A percentile compares a stretch with the other conserved stretches of the same genome.
Conservation (phyloP, 2,888 invertebrate genomes). For the Tiphia femorata region DNA sequence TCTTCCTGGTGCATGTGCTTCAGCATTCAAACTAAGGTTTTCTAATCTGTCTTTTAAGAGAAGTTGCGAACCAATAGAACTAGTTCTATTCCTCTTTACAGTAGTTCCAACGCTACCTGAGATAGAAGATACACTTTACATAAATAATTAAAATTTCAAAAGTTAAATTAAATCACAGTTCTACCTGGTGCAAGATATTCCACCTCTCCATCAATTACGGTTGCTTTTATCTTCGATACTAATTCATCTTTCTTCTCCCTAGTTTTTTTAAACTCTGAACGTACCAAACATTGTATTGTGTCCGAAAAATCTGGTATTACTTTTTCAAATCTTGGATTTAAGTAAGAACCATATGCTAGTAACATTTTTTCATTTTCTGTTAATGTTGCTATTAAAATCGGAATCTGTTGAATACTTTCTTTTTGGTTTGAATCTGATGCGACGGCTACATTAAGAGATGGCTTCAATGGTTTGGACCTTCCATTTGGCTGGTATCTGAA, state of each 20-base stretch:
- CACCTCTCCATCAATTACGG: constrained; percentile 68
- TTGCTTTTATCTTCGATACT: constrained; percentile 66
- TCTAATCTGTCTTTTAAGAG: constrained; percentile 88
- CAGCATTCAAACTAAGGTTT: constrained; percentile 79
- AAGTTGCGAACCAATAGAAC: constrained; percentile 71
- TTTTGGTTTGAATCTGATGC: constrained; percentile 71
- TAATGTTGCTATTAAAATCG: constrained; percentile 69
- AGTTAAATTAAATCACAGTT: too few relatives aligned
- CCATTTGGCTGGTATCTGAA: constrained; percentile 85
- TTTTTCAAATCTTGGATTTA: constrained; percentile 58
- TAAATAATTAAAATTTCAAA: constrained; percentile 3
- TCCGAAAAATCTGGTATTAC: constrained; percentile 63
- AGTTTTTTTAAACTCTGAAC: constrained; percentile 65
- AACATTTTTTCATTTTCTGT: constrained; percentile 56
- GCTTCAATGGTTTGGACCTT: constrained; percentile 77
- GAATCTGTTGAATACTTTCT: constrained; percentile 71
- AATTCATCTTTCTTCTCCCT: constrained; percentile 62
- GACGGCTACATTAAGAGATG: constrained; percentile 74
- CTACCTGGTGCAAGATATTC: constrained; percentile 70
- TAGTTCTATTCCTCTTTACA: constrained; percentile 26
- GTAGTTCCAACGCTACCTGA: constrained; percentile 32
- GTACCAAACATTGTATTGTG: constrained; percentile 70
- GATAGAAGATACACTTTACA: background rate
- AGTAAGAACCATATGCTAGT: constrained; percentile 56
- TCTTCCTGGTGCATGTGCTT: constrained; percentile 65